Base-by-base conservation (phyloP, 2,888 invertebrate genomes). In the Yponomeuta plumbellus region DNA sequence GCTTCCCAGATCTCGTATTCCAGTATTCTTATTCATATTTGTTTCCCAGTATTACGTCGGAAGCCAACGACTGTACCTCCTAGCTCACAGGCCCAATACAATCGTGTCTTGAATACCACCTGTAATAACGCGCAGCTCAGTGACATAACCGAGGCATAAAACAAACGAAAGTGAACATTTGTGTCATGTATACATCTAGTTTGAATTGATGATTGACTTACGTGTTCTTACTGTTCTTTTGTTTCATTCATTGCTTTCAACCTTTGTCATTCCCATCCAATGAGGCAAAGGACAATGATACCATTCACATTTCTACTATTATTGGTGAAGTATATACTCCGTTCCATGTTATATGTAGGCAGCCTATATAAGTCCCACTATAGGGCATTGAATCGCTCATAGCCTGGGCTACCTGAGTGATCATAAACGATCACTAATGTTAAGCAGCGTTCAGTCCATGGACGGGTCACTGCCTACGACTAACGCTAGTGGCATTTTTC, bases 91-190 rank as follows among this genome's bases (percentile, higher is more conserved):
- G 59, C 44, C 44, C 23, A 59, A 59, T 11, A 13, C 11, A 22
- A 22, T 59, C 59, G 59, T 59, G 59, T 11, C 11, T 65, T 59
- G 61, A 26, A 69, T 69, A 65, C 68, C 69, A 72, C 68, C 67
- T 65, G 58, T 22, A 26, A 21, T 26, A 34, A 22, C 22, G 67
- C n/a, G 58, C 52, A 61, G 40, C 39, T 39, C 59, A 22, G 59
- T 44, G 58, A 59, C 59, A 59, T 59, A 59, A 59, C 59, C 13
- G 13, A 23, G 11, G 23, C 59, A 59, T 59, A 22, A 21, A 59
- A 59, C 59, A 59, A 59, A 22, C 23, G 59, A 59, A 59, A 59
- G 59, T 22, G 59, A 59, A 21, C 11, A 59, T 23, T 11, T 10
- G 34, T 10, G 34, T 22, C 59, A 22, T 22, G 23, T 23, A 22